Evolutionary conservation across 2,888 invertebrate genomes (phyloP).

Genomic region (Epistrophe eligans): DNA sequence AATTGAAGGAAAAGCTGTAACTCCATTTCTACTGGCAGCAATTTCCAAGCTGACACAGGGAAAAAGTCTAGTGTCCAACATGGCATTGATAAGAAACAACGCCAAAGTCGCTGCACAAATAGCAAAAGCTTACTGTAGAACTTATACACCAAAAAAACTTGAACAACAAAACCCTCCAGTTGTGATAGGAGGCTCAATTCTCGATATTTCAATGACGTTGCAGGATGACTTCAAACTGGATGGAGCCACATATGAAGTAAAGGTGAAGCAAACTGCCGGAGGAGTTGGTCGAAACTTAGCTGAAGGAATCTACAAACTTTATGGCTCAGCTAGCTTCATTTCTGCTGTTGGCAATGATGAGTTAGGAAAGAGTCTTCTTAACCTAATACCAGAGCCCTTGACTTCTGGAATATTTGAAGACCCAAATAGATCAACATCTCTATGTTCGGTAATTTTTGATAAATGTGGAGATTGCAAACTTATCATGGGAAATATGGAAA

Average conservation of each 20-base stretch:
- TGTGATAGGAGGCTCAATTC: constrained; percentile 91
- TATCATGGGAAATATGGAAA: constrained; percentile 93
- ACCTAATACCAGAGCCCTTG: constrained; percentile 82
- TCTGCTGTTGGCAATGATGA: constrained; percentile 91
- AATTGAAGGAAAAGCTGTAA: constrained; percentile 93
- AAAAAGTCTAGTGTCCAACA: constrained; percentile 92
- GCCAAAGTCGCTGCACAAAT: constrained; percentile 93
- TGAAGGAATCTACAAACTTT: constrained; percentile 91
- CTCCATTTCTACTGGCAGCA: constrained; percentile 93
- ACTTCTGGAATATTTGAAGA: constrained; percentile 79
- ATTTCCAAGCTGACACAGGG: constrained; percentile 93
- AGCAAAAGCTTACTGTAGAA: constrained; percentile 86
- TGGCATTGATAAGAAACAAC: constrained; percentile 96
- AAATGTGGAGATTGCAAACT: constrained; percentile 90
- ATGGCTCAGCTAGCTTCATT: constrained; percentile 87
- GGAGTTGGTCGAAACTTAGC: constrained; percentile 97
- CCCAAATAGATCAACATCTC: constrained; percentile 85
- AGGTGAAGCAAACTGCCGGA: constrained; percentile 88
- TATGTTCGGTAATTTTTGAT: constrained; percentile 91
- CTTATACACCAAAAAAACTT: not conserved
- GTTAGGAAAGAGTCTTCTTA: constrained; percentile 83
- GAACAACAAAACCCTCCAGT: constrained; percentile 80
- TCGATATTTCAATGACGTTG: constrained; percentile 89
- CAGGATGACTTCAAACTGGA: constrained; percentile 89
- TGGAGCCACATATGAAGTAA: constrained; percentile 90